phyloP scores from a whole-genome alignment of 2,113 vertebrate genomes.

The Serinus canaria region DNA sequence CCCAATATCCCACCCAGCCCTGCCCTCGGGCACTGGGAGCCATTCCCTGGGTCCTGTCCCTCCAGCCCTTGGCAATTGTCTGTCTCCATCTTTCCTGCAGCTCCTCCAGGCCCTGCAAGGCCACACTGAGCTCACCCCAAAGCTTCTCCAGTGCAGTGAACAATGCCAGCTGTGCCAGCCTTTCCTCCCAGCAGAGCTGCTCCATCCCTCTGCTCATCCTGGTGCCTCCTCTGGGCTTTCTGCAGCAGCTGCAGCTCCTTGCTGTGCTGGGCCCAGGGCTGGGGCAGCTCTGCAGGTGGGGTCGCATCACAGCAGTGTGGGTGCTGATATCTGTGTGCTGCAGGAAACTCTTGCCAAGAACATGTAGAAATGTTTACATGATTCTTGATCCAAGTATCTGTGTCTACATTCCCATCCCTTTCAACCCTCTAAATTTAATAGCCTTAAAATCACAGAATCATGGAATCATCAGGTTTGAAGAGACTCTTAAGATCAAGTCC shows the following conservation, averaged over 20 bases:
- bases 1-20: accelerated
- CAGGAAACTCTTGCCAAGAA: not conserved
- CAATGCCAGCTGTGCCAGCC: not conserved
- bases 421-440: not conserved
- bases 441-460: not conserved
- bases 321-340: not conserved
- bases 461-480: not conserved
- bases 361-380: accelerated
- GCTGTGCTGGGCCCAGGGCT: not conserved
- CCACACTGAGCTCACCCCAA: not conserved
- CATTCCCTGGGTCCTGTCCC: not conserved
- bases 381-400: not conserved
- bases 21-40: not conserved
- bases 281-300: not conserved
- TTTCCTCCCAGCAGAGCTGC: not conserved
- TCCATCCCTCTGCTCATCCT: not conserved
- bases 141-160: not conserved
- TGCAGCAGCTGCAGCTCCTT: not conserved
- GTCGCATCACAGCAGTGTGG: not conserved
- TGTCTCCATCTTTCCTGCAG: not conserved
- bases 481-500: not conserved
- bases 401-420: not conserved
- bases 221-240: not conserved
- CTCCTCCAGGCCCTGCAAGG: not conserved
- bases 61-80: not conserved